Base-by-base conservation (phyloP, 2,888 invertebrate genomes). In the Dolichomitus sp. region DNA sequence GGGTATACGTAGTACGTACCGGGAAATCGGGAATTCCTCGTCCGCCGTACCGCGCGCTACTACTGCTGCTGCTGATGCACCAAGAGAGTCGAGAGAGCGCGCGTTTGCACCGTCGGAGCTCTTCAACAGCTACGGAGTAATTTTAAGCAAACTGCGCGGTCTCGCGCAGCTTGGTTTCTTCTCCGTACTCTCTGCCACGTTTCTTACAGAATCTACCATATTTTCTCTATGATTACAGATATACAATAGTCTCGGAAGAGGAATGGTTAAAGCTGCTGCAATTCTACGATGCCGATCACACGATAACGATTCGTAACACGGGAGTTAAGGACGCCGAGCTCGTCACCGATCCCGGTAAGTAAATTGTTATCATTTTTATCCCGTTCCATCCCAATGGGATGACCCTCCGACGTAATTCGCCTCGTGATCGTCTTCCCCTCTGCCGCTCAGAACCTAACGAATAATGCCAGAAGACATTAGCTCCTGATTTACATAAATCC, bases 381-480 rank as follows among this genome's bases (percentile, higher is more conserved):
- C 40, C 3, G 2, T 19, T 23, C 12, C 7, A n/a, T 37, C 2
- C 1, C 33, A 14, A 37, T 37, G 33, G 30, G n/a, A n/a, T 27
- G 12, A 54, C 3, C 23, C 23, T 52, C 23, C 12, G 54, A 27
- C 11, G 54, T 12, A 37, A 48, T 48, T 63, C 5, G 54, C 12
- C 54, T 19, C 45, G 70, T 69, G 19, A 40, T 57, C 23, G 11
- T 52, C 69, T 14, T 42, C 52, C 54, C 33, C 48, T 23, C 72
- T 19, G 61, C 7, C 17, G n/a, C 66, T 27, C 52, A 37, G n/a
- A 68, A 85, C 85, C 72, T 82, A 80, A 84, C 88, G 90, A 91
- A 92, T 92, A 93, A 93, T 92, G 91, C 89, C 91, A 88, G 87
- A 92, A 92, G 92, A 92, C 93, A 92, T 93, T 93, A 92, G 91